Evolutionary conservation across 1,140 invertebrate species (phyloP), one percentile per base, ranked within the genome.

Genomic region (Ditylenchus dipsaci): DNA sequence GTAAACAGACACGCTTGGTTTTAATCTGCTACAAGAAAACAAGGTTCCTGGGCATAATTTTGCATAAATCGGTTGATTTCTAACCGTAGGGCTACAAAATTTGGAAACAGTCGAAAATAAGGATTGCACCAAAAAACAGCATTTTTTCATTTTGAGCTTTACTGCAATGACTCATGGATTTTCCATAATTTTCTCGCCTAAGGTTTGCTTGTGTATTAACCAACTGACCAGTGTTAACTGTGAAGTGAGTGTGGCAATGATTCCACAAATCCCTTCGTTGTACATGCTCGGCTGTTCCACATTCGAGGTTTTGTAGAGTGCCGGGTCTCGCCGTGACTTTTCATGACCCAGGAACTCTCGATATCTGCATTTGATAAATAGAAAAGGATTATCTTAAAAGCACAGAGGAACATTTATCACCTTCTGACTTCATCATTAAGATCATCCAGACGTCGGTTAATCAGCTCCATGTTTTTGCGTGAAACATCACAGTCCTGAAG

Each of bases 261-360:
- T 38, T 42, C 69, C 53, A 49, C 69, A 71, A 67, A 71, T 71
- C 21, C 61, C 59, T 26, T 71, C 69, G 58, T 71, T 71, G 56
- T 47, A 71, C 17, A 57, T 29, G 23, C 69, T 71, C 42, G 56
- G 56, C 7, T 64, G 69, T 13, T 71, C 69, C n/a, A 49, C 59
- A 53, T 63, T 71, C 19, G 59, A 74, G 13, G 69, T 71, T 43
- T 71, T 71, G 71, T 71, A 71, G 33, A 71, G 45, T 21, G 69
- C 57, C 21, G 69, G 69, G 19, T 74, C 69, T 1, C 69, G 68
- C 27, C 69, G 26, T 27, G 69, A 57, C 68, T 71, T 71, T 57
- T 71, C 69, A 57, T 71, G 69, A 21, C 70, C 69, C 26, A 71
- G 57, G 56, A 71, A 71, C 53, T 71, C 69, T 43, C 69, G 57